Percentiles rank a stretch among this genome's conserved stretches.
These are phyloP conservation scores for Beroe forskalii DNA, from an alignment of 37 sponge, comb jelly and placozoan species.

Conservation along the genomic window DNA sequence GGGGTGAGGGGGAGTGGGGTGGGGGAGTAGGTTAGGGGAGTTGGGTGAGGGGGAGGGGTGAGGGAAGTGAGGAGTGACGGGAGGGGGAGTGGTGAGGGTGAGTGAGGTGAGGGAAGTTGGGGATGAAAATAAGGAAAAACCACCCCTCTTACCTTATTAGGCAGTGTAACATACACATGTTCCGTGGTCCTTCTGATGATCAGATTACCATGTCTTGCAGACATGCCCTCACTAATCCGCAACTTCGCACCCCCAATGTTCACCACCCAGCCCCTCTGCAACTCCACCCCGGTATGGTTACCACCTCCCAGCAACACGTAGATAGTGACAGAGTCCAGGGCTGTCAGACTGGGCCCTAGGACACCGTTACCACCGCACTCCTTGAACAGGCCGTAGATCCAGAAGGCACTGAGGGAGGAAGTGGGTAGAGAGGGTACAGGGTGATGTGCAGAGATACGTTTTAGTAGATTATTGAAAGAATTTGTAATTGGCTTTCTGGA, in stretches of 20 bases:
- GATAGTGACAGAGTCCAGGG: conserved; percentile 48
- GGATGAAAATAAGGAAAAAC: neutral
- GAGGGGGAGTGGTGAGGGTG: neutral
- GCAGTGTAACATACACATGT: conserved; percentile 46
- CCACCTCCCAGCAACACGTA: conserved; percentile 13
- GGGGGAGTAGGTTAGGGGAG: neutral
- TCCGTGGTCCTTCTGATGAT: conserved; percentile 34
- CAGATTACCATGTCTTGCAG: conserved; percentile 32
- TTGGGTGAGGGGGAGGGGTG: neutral
- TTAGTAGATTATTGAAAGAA: too few relatives aligned
- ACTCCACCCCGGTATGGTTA: conserved; percentile 42
- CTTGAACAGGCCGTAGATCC: conserved; percentile 52
- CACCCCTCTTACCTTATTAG: neutral
- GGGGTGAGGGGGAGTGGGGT: neutral
- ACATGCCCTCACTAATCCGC: conserved; percentile 59
- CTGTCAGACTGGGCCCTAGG: conserved; percentile 5
- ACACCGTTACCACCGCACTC: conserved; percentile 30
- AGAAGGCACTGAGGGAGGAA: conserved; percentile 29
- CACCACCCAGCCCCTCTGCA: conserved; percentile 62
- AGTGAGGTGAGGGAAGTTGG: neutral
- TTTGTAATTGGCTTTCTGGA: too few relatives aligned
- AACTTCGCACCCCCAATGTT: conserved; percentile 57
- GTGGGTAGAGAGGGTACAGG: neutral
- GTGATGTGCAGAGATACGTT: neutral
- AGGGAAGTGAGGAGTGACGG: neutral